Percentiles rank a stretch among this genome's conserved stretches.
These are phyloP conservation scores for Acleris literana DNA, from an alignment of 2,888 invertebrate species.

Conservation along the genomic window DNA sequence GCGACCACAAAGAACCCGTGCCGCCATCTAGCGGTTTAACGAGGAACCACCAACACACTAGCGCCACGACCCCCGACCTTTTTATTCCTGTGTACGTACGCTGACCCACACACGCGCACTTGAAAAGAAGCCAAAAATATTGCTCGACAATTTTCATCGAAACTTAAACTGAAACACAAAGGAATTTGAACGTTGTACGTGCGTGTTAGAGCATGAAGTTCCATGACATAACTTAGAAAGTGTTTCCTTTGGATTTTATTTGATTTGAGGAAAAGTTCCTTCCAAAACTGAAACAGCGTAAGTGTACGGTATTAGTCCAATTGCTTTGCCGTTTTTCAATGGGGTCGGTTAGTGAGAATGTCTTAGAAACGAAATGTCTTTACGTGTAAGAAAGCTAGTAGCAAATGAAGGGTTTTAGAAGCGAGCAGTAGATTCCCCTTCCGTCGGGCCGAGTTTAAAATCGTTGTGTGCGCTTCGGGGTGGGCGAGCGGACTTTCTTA, in stretches of 20 bases:
- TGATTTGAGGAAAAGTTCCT: constrained; percentile 37
- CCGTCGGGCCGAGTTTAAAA: constrained; percentile 45
- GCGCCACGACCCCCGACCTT: constrained; percentile 68
- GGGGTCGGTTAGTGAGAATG: constrained; percentile 35
- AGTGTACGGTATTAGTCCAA: constrained; percentile 33
- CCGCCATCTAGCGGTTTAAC: constrained; percentile 66
- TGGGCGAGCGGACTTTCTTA: constrained; percentile 72
- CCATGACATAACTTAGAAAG: background rate
- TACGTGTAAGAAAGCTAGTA: constrained; percentile 28
- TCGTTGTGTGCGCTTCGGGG: constrained; percentile 51
- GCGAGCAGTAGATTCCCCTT: constrained; percentile 38
- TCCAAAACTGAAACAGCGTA: constrained; percentile 45
- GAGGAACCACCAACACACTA: constrained; percentile 62
- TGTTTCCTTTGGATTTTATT: constrained; percentile 5
- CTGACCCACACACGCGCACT: constrained; percentile 57
- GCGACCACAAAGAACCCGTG: constrained; percentile 54
- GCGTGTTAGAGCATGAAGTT: constrained; percentile 38
- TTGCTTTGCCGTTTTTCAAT: constrained; percentile 9
- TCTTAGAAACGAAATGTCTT: constrained; percentile 40
- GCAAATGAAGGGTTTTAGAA: constrained; percentile 50
- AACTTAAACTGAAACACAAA: constrained; percentile 45
- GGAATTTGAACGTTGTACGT: constrained; percentile 36
- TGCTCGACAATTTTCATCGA: constrained; percentile 28
- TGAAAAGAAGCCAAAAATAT: constrained; percentile 70
- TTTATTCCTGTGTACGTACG: constrained; percentile 55